Conservation (phyloP, 2,888 invertebrate genomes). For the Dusona sp. region DNA sequence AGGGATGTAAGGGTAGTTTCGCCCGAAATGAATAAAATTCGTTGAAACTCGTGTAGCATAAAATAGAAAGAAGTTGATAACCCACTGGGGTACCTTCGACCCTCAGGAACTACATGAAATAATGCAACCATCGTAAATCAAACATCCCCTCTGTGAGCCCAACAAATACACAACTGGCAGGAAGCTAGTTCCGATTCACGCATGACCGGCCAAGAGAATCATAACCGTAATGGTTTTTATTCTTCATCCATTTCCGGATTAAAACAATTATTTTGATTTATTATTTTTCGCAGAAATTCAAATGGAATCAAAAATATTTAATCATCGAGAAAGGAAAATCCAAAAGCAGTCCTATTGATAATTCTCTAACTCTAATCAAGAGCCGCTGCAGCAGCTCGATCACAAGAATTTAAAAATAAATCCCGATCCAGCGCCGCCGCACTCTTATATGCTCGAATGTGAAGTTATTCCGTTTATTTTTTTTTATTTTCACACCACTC, state of each 20-base stretch:
- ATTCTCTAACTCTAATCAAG: background rate
- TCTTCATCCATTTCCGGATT: background rate
- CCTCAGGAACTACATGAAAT: slow-evolving; percentile 39
- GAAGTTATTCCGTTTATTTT: too few relatives aligned
- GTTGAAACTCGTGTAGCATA: slow-evolving; percentile 55
- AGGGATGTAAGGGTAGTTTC: slow-evolving; percentile 42
- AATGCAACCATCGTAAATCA: slow-evolving; percentile 65
- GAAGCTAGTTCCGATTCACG: slow-evolving; percentile 39
- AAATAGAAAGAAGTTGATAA: slow-evolving; percentile 47
- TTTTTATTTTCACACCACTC: too few relatives aligned
- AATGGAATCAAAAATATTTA: background rate
- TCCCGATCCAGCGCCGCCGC: too few relatives aligned
- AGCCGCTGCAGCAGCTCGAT: background rate
- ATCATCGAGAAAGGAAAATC: background rate
- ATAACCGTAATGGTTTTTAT: slow-evolving; percentile 8
- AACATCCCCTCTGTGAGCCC: slow-evolving; percentile 37
- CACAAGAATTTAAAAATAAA: too few relatives aligned
- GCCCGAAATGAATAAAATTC: slow-evolving; percentile 58
- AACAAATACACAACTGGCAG: background rate
- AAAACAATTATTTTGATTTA: background rate
- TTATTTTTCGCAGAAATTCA: background rate
- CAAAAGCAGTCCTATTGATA: background rate
- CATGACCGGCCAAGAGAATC: slow-evolving; percentile 20
- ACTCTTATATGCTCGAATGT: too few relatives aligned
- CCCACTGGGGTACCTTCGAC: slow-evolving; percentile 14